These are phyloP conservation scores for Oreohelix idahoensis DNA, from an alignment of 1,140 invertebrate species.

Conservation along the genomic window DNA sequence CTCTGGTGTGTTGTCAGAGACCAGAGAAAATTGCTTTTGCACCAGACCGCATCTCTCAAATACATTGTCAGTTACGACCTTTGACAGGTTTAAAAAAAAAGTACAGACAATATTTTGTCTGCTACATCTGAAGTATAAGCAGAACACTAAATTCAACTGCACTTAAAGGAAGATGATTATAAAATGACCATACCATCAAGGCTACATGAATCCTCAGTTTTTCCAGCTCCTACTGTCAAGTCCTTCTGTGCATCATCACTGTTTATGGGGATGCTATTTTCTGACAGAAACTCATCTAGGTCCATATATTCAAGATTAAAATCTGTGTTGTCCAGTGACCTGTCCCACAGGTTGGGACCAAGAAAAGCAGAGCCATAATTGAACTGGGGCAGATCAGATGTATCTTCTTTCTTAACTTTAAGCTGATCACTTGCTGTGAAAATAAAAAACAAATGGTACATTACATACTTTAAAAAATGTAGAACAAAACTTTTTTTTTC, in stretches of 20 bases:
- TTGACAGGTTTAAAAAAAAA: too few relatives aligned
- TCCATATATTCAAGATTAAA: slow-evolving; percentile 97
- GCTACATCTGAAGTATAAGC: too few relatives aligned
- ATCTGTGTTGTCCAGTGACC: slow-evolving; percentile 77
- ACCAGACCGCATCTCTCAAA: too few relatives aligned
- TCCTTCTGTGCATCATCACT: slow-evolving; percentile 2
- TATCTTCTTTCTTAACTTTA: slow-evolving; percentile 49
- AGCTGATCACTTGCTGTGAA: slow-evolving; percentile 35
- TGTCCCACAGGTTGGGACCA: slow-evolving; percentile 94
- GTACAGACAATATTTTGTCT: too few relatives aligned
- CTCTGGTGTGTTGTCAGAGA: too few relatives aligned
- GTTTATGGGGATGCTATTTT: slow-evolving; percentile 79
- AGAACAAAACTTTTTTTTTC: too few relatives aligned
- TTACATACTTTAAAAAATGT: too few relatives aligned
- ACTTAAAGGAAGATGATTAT: too few relatives aligned
- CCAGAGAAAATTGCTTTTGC: too few relatives aligned
- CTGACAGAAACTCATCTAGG: slow-evolving; percentile 94
- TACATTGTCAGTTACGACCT: too few relatives aligned
- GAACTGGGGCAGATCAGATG: slow-evolving; percentile 18
- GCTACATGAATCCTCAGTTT: not conserved
- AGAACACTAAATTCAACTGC: too few relatives aligned
- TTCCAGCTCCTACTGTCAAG: not conserved
- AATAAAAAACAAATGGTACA: slow-evolving; percentile 31
- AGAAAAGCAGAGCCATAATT: slow-evolving; percentile 94
- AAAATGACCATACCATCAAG: not conserved